Evolutionary conservation across 2,888 invertebrate genomes (phyloP), one percentile per base, ranked within the genome.

Genomic region (Tipula unca): DNA sequence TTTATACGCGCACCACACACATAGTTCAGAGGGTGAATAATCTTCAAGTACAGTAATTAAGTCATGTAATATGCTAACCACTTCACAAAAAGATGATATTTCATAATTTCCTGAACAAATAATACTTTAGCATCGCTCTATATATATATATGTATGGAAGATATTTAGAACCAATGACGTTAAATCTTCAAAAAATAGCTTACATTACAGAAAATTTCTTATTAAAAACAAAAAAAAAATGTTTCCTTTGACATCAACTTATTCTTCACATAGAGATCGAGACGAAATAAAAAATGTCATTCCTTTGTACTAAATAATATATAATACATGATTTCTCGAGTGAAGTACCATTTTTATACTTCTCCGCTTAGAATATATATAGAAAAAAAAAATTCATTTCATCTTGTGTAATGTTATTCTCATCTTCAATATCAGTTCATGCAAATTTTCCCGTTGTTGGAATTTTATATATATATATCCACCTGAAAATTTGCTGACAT

Each of bases 401-500:
- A 17, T 48, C 69, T 69, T 69, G 69, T 69, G 69, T 69, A 20
- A 69, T 69, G 25, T 69, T 69, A 69, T 69, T 69, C 69, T 25
- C 69, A 69, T 69, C 69, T 69, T 69, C 69, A 25, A 69, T 69
- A 69, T 69, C 20, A 69, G 69, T 69, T 69, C 69, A 25, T 69
- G 69, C 69, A 69, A 25, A 69, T 69, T 69, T 25, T 69, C 25
- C 69, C 25, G 48, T 48, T 32, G 32, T 83, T 83, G 83, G 32
- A 32, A 32, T 83, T 83, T 83, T 83, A 32, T n/a, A n/a, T n/a
- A n/a, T n/a, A n/a, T n/a, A n/a, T 35, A 83, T 83, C 83, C 83
- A 83, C 83, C 83, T 83, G 83, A 83, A 83, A 83, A 83, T 32
- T 82, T 83, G 83, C 83, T 83, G 83, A 83, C 83, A 83, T 5